These are phyloP conservation scores for Dryobotodes eremita DNA, from an alignment of 2,888 invertebrate species.

Conservation along the genomic window DNA sequence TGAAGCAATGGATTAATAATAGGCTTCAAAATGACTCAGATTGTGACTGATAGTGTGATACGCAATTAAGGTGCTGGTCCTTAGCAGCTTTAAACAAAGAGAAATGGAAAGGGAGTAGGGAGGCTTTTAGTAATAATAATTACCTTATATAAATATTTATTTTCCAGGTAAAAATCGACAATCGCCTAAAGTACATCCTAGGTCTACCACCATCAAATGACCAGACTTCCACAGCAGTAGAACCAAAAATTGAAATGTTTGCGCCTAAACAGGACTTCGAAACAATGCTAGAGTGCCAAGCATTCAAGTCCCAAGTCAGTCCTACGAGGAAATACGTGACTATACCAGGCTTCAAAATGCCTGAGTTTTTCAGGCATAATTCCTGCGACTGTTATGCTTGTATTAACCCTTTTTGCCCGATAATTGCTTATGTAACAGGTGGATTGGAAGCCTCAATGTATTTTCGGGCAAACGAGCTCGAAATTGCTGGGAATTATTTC, in stretches of 20 bases:
- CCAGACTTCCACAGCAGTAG: constrained; percentile 47
- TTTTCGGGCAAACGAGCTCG: constrained; percentile 77
- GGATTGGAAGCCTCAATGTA: constrained; percentile 80
- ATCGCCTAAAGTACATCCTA: constrained; percentile 79
- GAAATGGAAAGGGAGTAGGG: too few relatives aligned
- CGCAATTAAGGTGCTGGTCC: too few relatives aligned
- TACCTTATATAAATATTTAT: neutral
- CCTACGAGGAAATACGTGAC: constrained; percentile 71
- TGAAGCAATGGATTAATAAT: too few relatives aligned
- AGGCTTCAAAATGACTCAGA: too few relatives aligned
- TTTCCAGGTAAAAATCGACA: constrained; percentile 80
- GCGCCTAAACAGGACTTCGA: constrained; percentile 79
- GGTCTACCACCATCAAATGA: constrained; percentile 76
- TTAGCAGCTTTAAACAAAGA: too few relatives aligned
- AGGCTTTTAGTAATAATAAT: too few relatives aligned
- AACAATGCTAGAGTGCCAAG: constrained; percentile 77
- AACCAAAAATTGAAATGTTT: constrained; percentile 55
- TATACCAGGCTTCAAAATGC: constrained; percentile 74
- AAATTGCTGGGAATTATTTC: constrained; percentile 82
- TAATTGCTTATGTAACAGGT: constrained; percentile 72
- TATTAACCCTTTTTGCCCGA: constrained; percentile 66
- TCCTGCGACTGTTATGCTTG: constrained; percentile 80
- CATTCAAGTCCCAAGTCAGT: constrained; percentile 73
- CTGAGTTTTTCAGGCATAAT: constrained; percentile 76
- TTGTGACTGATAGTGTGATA: too few relatives aligned